Evolutionary conservation across 2,888 invertebrate species (phyloP).

Genomic region (Pocota personata): DNA sequence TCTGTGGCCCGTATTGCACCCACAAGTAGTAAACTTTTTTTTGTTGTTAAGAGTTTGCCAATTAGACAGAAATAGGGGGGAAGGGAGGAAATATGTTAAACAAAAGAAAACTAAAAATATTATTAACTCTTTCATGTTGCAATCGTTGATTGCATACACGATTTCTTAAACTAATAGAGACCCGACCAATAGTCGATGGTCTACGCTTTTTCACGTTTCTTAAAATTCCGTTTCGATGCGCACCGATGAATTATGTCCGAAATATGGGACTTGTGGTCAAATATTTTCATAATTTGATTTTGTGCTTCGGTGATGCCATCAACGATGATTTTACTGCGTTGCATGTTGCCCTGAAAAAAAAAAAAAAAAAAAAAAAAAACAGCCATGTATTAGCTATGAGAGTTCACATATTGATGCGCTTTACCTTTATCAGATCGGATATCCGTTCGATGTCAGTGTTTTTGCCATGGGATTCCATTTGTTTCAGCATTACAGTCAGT

Average conservation of each 20-base stretch:
- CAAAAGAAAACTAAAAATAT: background rate
- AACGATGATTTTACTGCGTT: conserved; percentile 95
- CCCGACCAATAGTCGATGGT: background rate
- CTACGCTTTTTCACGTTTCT: conserved; percentile 91
- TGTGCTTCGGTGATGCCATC: conserved; percentile 96
- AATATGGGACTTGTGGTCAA: conserved; percentile 95
- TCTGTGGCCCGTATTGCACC: conserved; percentile 68
- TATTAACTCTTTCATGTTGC: conserved; percentile 25
- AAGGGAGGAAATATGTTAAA: conserved; percentile 3
- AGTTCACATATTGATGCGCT: background rate
- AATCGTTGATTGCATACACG: conserved; percentile 52
- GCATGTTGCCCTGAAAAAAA: conserved; percentile 92
- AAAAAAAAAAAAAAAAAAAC: background rate
- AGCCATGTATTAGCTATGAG: background rate
- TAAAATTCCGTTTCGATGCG: conserved; percentile 95
- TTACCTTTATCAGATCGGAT: conserved; percentile 87
- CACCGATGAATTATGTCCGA: conserved; percentile 95
- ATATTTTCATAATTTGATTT: conserved; percentile 93
- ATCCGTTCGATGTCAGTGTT: conserved; percentile 83
- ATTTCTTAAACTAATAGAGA: conserved; percentile 9
- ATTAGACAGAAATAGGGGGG: background rate
- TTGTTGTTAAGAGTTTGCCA: background rate
- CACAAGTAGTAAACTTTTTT: conserved; percentile 33
- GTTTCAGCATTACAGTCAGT: conserved; percentile 80
- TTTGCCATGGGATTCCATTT: conserved; percentile 83